phyloP scores from a whole-genome alignment of 1,140 invertebrate species.

The Hydropsyche tenuis region DNA sequence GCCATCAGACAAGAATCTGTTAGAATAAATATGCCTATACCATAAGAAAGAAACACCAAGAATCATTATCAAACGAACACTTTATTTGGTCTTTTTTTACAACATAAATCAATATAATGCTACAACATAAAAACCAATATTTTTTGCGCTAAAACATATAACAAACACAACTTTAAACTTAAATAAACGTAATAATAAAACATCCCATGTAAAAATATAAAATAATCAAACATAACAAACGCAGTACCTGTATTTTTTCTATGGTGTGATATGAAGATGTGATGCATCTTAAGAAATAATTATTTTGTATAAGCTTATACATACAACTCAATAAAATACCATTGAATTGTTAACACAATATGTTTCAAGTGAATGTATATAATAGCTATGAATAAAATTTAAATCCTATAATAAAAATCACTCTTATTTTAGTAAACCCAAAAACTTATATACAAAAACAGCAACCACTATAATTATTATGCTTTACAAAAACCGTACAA shows the following conservation, averaged over 20 bases:
- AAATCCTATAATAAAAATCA: neutral
- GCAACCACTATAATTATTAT: too few relatives aligned
- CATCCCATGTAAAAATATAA: slow-evolving; percentile 31
- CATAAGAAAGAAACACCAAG: slow-evolving; percentile 48
- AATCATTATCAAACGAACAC: slow-evolving; percentile 61
- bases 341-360: neutral
- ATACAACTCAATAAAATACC: slow-evolving; percentile 2
- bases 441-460: neutral
- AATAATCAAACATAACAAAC: slow-evolving; percentile 4
- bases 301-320: slow-evolving; percentile 16
- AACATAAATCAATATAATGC: slow-evolving; percentile 32
- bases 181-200: slow-evolving; percentile 32
- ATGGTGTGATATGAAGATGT: slow-evolving; percentile 4
- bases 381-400: slow-evolving; percentile 3
- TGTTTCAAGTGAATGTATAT: neutral
- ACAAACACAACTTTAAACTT: slow-evolving; percentile 8
- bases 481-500: too few relatives aligned
- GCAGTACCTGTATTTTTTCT: slow-evolving; percentile 8
- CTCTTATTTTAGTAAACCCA: slow-evolving; percentile 5
- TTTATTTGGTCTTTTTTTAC: slow-evolving; percentile 61
- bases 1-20: slow-evolving; percentile 82
- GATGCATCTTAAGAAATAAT: neutral
- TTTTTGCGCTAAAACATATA: slow-evolving; percentile 19
- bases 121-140: slow-evolving; percentile 30
- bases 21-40: slow-evolving; percentile 68